These are phyloP conservation scores for Xiphophorus hellerii DNA, from an alignment of 2,113 vertebrate genomes.

Conservation along the genomic window DNA sequence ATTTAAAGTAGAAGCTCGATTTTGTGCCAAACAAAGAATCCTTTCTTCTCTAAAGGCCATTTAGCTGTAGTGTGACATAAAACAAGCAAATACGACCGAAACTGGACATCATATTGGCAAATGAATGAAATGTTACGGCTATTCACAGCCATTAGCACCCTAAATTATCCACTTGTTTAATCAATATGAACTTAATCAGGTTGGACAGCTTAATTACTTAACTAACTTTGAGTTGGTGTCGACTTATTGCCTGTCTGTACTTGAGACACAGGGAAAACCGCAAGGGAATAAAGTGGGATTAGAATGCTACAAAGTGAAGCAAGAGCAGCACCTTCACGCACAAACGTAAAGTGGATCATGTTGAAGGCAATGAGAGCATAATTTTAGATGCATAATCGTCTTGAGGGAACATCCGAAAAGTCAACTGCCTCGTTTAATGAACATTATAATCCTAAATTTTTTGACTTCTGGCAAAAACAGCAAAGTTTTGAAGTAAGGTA, in stretches of 20 bases:
- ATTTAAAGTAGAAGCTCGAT: conserved; percentile 18
- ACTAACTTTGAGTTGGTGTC: conserved; percentile 27
- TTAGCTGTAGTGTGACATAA: not conserved
- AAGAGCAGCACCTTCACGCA: conserved; percentile 37
- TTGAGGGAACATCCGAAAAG: conserved; percentile 2
- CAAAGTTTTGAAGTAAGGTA: not conserved
- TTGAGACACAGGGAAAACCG: conserved; percentile 11
- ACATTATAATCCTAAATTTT: not conserved
- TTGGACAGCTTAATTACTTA: conserved; percentile 27
- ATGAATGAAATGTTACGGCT: conserved; percentile 13
- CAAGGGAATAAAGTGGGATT: conserved; percentile 43
- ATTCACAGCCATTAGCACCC: conserved; percentile 27
- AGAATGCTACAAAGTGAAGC: conserved; percentile 28
- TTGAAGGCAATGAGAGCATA: conserved; percentile 29
- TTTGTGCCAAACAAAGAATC: not conserved
- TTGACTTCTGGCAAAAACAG: not conserved
- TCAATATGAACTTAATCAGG: conserved; percentile 8
- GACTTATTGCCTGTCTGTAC: conserved; percentile 21
- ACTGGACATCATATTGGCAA: conserved; percentile 8
- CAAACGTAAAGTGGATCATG: conserved; percentile 43
- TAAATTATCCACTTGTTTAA: conserved; percentile 26
- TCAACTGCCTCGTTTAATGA: not conserved
- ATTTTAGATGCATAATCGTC: conserved; percentile 26
- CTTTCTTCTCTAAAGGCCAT: conserved; percentile 2
- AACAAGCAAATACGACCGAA: conserved; percentile 14